A percentile compares a stretch with the other conserved stretches of the same genome.
These are phyloP conservation scores for Drosophila ambigua DNA, from an alignment of 1,140 invertebrate genomes.

Conservation along the genomic window DNA sequence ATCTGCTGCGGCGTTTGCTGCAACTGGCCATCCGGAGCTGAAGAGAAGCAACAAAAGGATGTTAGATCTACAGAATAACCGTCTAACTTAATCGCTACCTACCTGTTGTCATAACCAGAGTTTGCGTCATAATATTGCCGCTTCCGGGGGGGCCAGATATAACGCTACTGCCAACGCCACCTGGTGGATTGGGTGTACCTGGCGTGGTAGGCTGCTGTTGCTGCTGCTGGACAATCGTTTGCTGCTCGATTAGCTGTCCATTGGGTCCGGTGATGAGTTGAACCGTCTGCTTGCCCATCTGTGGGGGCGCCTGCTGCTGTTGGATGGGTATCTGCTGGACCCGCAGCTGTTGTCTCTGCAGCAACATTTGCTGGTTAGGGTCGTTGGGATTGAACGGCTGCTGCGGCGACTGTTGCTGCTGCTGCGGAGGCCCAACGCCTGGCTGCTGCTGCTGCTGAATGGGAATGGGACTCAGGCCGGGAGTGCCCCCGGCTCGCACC, in stretches of 20 bases:
- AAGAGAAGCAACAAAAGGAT: neutral
- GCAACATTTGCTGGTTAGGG: conserved; percentile 76
- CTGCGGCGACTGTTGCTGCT: conserved; percentile 49
- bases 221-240: conserved; percentile 85
- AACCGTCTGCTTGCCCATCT: conserved; percentile 85
- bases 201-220: conserved; percentile 76
- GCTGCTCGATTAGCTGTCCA: conserved; percentile 80
- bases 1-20: conserved; percentile 84
- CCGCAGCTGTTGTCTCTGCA: conserved; percentile 84
- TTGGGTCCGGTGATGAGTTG: conserved; percentile 83
- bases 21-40: conserved; percentile 70
- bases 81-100: neutral
- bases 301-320: conserved; percentile 83
- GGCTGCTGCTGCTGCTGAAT: conserved; percentile 54
- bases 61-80: neutral
- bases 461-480: conserved; percentile 84
- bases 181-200: conserved; percentile 60
- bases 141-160: conserved; percentile 26
- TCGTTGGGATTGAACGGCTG: conserved; percentile 67
- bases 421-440: conserved; percentile 48
- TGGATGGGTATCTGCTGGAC: conserved; percentile 85
- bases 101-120: conserved; percentile 85
- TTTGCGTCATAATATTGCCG: conserved; percentile 75
- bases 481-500: conserved; percentile 83
- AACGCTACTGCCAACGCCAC: conserved; percentile 24